Evolutionary conservation across 2,888 invertebrate genomes (phyloP).

Genomic region (Lycaena phlaeas): DNA sequence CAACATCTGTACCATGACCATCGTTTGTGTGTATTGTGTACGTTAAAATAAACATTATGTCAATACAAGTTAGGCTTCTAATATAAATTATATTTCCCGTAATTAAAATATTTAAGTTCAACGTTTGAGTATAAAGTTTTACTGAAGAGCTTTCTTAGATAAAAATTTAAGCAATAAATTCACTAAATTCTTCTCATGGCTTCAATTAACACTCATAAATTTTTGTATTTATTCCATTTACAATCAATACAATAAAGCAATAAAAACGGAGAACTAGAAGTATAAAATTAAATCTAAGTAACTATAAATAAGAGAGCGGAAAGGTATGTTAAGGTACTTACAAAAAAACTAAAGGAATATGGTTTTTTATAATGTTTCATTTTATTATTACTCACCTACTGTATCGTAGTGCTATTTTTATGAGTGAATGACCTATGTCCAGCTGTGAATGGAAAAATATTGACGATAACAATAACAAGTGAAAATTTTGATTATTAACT

Average conservation of each 20-base stretch:
- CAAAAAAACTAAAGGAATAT: too few relatives aligned
- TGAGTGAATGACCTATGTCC: too few relatives aligned
- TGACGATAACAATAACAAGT: too few relatives aligned
- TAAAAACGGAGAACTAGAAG: conserved; percentile 15
- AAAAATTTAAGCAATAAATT: conserved; percentile 1
- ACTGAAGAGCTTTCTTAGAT: conserved; percentile 1
- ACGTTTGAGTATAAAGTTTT: conserved; percentile 10
- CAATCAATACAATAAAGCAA: conserved; percentile 17
- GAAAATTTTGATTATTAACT: too few relatives aligned
- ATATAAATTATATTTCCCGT: conserved; percentile 6
- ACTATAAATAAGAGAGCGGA: not conserved
- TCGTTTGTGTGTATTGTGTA: too few relatives aligned
- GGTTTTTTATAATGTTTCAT: too few relatives aligned
- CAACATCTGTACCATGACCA: too few relatives aligned
- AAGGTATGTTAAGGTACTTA: not conserved
- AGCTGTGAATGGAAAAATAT: too few relatives aligned
- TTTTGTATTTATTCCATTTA: conserved; percentile 18
- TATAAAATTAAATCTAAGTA: conserved; percentile 2
- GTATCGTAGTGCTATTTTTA: too few relatives aligned
- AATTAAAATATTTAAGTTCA: too few relatives aligned
- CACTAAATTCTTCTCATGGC: conserved; percentile 18
- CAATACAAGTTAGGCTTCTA: not conserved
- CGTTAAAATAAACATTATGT: too few relatives aligned
- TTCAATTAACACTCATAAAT: conserved; percentile 26
- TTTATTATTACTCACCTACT: too few relatives aligned